A percentile compares a stretch with the other conserved stretches of the same genome.
phyloP scores from a whole-genome alignment of 2,797 vertebrate genomes.

The Chelon auratus region DNA sequence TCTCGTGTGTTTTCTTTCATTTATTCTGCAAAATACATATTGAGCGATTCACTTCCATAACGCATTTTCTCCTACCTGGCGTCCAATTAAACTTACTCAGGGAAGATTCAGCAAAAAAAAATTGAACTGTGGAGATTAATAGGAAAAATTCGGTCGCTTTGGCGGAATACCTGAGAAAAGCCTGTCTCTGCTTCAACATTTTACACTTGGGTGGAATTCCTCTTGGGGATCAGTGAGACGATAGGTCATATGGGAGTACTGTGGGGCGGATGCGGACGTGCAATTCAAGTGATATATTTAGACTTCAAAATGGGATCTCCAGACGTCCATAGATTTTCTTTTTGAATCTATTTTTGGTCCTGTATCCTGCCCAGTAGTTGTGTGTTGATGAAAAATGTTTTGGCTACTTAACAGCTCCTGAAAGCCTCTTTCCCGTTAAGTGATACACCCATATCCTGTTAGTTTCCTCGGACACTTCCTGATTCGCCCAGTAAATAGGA shows the following conservation, averaged over 20 bases:
- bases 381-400: conserved; percentile 65
- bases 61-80: conserved; percentile 48
- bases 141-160: conserved; percentile 31
- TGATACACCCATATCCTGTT: conserved; percentile 83
- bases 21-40: conserved; percentile 58
- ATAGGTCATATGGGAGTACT: conserved; percentile 53
- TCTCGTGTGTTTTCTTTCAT: conserved; percentile 46
- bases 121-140: conserved; percentile 54
- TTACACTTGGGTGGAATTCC: conserved; percentile 40
- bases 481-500: conserved; percentile 75
- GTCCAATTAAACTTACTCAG: conserved; percentile 61
- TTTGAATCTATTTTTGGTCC: conserved; percentile 75
- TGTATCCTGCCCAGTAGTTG: conserved; percentile 77
- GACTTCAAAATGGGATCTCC: conserved; percentile 64
- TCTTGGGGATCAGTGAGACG: conserved; percentile 54
- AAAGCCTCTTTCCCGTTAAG: conserved; percentile 66
- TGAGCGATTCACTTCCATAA: conserved; percentile 61
- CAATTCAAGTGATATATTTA: conserved; percentile 73
- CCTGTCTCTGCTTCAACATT: conserved; percentile 2
- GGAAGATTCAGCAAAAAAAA: conserved; percentile 24
- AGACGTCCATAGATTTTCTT: conserved; percentile 64
- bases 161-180: conserved; percentile 41
- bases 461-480: conserved; percentile 75
- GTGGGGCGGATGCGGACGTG: conserved; percentile 44
- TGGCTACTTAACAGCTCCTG: conserved; percentile 76